Evolutionary conservation across 2,888 invertebrate species (phyloP), one percentile per base, ranked within the genome.

Genomic region (Agrochola lychnidis): DNA sequence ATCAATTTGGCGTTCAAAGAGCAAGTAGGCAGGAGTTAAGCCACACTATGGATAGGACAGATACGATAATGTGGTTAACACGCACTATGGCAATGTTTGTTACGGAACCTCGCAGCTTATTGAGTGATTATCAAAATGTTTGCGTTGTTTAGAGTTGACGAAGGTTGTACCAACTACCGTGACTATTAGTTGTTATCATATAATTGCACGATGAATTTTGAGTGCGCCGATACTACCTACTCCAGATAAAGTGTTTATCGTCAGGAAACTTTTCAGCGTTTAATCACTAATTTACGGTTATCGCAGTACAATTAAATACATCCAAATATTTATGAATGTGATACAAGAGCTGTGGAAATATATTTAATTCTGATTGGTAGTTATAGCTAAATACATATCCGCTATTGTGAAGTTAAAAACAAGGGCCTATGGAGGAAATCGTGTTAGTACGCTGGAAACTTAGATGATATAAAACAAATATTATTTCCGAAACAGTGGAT

Each of bases 231-330:
- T 92, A 87, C 83, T 87, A 88, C 88, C 83, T 87, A 88, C 88
- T 86, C 78, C 72, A 91, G 95, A 94, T 95, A 94, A 91, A 83
- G 75, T 79, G 42, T 78, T 90, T 93, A 93, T 93, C 93, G 84
- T 57, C 82, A 89, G 90, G 88, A 91, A 92, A 91, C 87, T 89
- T 89, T 89, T 87, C 81, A 89, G 84, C 84, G 72, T 84, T 88
- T 87, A 88, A 86, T 90, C 87, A 87, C 82, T 89, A 82, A 82
- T 83, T 83, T 80, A 84, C 80, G 70, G 78, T 82, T 84, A 83
- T 85, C 83, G 66, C 61, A 68, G 48, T 61, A 78, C 72, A 78
- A 81, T 77, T 73, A 70, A 81, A 76, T 77, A 81, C 53, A 82
- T 71, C 40, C 45, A 73, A 79, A 78, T 76, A 73, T 74, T 76